Base-by-base conservation (phyloP, 2,113 vertebrate species). In the Leucopternis melanops region DNA sequence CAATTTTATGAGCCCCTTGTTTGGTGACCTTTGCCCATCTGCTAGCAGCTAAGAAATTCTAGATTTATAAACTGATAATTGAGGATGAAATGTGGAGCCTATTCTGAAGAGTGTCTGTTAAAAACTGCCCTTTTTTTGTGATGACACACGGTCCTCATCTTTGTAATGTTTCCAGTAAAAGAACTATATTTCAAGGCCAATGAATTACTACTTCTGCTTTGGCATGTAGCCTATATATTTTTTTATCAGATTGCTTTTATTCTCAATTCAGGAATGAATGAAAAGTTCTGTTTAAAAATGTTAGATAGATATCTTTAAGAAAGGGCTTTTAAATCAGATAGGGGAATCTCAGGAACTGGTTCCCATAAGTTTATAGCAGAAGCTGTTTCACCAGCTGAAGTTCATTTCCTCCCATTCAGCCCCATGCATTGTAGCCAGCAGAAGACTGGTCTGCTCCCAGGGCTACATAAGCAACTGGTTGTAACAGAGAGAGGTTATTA, bases 181-280 rank as follows among this genome's bases (percentile, higher is more conserved):
- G 57, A 77, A 8, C 75, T 70, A 0, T 94, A 79, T 86, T 90
- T 87, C 79, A 81, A 77, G 47, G 42, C 81, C 21, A 81, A 8
- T 95, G 86, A 88, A 49, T 63, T 86, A 49, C 45, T 92, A 10
- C 74, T 84, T 47, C 83, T 94, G 36, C 40, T 93, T 83, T 93
- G 90, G 93, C 84, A 40, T 17, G 9, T 55, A 78, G 86, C 81
- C 74, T 77, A 6, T 61, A 40, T 91, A 38, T 75, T 96, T 91
- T 91, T 88, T 93, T 70, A 94, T 93, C 84, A 80, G 74, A 85
- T 87, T 92, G 65, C 73, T 95, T 95, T 94, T 95, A 85, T 96
- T 88, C 84, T 92, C 78, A 73, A 67, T 84, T 91, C 67, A 80
- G 69, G 50, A 42, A 86, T 94, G 89, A 97, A 95, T 87, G 38